Evolutionary conservation across 2,113 vertebrate genomes (phyloP).

Genomic region (Lates calcarifer): DNA sequence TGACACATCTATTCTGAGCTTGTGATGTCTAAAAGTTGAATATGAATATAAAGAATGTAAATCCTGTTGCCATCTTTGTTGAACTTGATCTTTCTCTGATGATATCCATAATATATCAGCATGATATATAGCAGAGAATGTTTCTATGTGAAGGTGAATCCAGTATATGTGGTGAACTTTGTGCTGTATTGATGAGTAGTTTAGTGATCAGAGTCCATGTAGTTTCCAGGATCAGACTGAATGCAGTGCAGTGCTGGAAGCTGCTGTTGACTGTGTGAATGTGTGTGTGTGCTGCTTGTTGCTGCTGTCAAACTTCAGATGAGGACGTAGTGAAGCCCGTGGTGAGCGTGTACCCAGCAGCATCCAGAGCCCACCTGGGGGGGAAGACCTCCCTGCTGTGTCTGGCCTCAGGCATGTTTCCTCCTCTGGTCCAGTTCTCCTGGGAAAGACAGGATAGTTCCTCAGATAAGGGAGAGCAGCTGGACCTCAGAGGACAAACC

Average conservation of each 20-base stretch:
- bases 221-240: slow-evolving; percentile 7
- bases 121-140: too few species aligned
- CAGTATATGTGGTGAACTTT: not conserved
- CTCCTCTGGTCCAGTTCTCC: slow-evolving; percentile 52
- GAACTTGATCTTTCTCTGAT: too few species aligned
- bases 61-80: too few species aligned
- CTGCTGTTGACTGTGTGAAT: not conserved
- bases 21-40: too few species aligned
- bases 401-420: slow-evolving; percentile 47
- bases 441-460: slow-evolving; percentile 21
- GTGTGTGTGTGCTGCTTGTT: slow-evolving; percentile 1
- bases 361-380: slow-evolving; percentile 11
- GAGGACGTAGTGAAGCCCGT: slow-evolving; percentile 11
- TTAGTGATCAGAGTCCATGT: not conserved
- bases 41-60: too few species aligned
- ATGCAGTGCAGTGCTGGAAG: too few species aligned
- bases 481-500: slow-evolving; percentile 11
- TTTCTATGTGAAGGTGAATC: not conserved
- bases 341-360: slow-evolving; percentile 50
- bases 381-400: slow-evolving; percentile 42
- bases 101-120: too few species aligned
- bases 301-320: slow-evolving; percentile 18
- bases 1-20: too few species aligned
- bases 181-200: slow-evolving; percentile 1
- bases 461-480: slow-evolving; percentile 1